These are phyloP conservation scores for Anser brachyrhynchus DNA, from an alignment of 2,113 vertebrate genomes.

Conservation along the genomic window DNA sequence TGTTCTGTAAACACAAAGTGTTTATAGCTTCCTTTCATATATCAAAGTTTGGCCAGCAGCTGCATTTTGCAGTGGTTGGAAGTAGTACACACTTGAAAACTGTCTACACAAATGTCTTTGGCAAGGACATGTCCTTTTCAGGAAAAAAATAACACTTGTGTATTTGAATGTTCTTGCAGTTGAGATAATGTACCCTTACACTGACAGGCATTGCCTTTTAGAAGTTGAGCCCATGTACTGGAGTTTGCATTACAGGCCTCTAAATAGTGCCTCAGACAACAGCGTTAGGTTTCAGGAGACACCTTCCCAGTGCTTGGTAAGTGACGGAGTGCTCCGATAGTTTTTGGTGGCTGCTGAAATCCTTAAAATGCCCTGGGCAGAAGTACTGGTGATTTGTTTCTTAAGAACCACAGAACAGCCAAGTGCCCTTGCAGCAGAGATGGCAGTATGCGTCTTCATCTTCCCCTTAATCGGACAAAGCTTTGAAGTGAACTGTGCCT, in stretches of 20 bases:
- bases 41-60: not conserved
- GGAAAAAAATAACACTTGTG: rapidly evolving
- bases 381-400: not conserved
- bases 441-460: not conserved
- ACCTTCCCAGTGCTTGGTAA: not conserved
- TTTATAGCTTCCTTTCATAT: not conserved
- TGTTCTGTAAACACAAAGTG: not conserved
- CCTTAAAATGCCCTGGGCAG: not conserved
- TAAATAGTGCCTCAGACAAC: not conserved
- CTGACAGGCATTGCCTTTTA: not conserved
- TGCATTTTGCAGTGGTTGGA: not conserved
- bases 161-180: not conserved
- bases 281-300: not conserved
- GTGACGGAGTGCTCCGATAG: not conserved
- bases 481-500: not conserved
- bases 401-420: not conserved
- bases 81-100: not conserved
- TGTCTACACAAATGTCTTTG: not conserved
- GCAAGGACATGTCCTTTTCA: not conserved
- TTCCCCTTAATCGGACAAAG: not conserved
- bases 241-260: not conserved
- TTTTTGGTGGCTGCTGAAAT: not conserved
- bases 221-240: not conserved
- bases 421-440: not conserved
- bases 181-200: not conserved